Conservation (phyloP, 2,113 vertebrate genomes). For the Gambusia affinis region DNA sequence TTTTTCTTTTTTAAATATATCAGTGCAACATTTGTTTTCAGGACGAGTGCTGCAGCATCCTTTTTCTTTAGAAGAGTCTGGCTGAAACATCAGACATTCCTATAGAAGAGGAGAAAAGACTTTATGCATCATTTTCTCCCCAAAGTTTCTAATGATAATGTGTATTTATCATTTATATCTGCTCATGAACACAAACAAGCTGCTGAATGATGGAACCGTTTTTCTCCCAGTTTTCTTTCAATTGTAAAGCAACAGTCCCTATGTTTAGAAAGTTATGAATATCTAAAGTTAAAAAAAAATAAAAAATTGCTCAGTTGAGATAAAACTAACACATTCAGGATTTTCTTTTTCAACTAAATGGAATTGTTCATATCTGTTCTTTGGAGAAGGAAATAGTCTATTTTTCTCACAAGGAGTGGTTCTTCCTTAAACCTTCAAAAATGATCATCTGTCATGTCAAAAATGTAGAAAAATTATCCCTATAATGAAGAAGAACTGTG, state of each 20-base stretch:
- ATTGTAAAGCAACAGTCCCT: background rate
- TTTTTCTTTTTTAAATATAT: slow-evolving; percentile 74
- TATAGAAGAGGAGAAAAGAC: background rate
- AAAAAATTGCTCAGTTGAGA: background rate
- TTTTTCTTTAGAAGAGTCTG: slow-evolving; percentile 75
- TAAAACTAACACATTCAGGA: no score
- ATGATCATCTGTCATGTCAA: no score
- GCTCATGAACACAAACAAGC: background rate
- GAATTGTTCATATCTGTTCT: no score
- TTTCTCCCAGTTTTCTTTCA: background rate
- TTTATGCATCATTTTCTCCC: background rate
- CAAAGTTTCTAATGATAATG: background rate
- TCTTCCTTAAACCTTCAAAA: no score
- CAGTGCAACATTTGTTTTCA: slow-evolving; percentile 81
- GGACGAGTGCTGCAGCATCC: slow-evolving; percentile 90
- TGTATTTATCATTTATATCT: background rate
- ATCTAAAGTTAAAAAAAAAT: background rate
- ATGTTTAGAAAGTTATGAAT: background rate
- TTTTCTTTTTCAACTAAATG: no score
- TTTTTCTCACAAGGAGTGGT: no score
- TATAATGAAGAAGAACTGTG: no score
- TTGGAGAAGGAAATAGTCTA: no score
- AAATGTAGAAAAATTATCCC: no score
- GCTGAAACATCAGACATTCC: background rate
- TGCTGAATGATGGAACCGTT: background rate